Evolutionary conservation across 2,888 invertebrate genomes (phyloP).

Genomic region (Philhelius pedissequus): DNA sequence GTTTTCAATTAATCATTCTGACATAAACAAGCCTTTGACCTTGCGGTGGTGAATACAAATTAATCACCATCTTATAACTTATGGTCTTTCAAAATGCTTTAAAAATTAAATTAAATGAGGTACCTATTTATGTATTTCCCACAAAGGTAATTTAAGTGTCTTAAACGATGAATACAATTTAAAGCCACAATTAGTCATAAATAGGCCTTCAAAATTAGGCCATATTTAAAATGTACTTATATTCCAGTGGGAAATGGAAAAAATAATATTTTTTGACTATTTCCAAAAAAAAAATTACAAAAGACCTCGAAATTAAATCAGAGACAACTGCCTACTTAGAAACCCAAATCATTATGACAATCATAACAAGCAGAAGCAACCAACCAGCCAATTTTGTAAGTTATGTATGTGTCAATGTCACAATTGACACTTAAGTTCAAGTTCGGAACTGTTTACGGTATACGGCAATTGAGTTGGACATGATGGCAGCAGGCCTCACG

Average conservation of each 20-base stretch:
- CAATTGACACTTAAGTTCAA: slow-evolving; percentile 64
- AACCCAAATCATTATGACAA: background rate
- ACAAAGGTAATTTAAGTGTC: background rate
- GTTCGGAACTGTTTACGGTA: slow-evolving; percentile 53
- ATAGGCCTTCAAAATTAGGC: slow-evolving; percentile 6
- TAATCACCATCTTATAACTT: slow-evolving; percentile 25
- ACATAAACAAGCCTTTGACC: slow-evolving; percentile 36
- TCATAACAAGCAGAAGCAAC: background rate
- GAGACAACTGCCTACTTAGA: background rate
- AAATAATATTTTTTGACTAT: background rate
- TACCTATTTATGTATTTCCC: background rate
- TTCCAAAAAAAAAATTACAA: background rate
- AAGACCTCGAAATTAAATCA: background rate
- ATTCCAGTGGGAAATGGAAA: background rate
- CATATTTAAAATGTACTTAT: background rate
- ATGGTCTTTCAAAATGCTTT: background rate
- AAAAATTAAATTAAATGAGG: background rate
- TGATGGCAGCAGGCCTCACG: background rate
- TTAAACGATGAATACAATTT: slow-evolving; percentile 12
- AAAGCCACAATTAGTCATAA: slow-evolving; percentile 34
- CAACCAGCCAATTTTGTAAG: background rate
- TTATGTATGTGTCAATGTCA: slow-evolving; percentile 46
- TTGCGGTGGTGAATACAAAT: slow-evolving; percentile 32
- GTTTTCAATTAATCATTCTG: slow-evolving; percentile 38
- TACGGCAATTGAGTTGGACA: slow-evolving; percentile 51